Conservation (phyloP, 2,797 vertebrate species). For the Pangasius krempfi region DNA sequence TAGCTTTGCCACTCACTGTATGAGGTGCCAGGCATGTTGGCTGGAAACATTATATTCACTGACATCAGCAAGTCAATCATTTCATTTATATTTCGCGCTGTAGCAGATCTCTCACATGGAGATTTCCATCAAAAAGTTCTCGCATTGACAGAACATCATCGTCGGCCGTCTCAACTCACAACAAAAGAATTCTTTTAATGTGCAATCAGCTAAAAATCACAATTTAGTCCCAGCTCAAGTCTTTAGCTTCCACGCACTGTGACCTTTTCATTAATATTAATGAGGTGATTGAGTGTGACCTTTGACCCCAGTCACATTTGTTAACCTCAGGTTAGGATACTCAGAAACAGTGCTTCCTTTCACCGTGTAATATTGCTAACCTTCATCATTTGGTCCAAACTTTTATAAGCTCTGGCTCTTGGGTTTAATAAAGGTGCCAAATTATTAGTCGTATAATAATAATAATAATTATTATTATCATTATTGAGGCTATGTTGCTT, state of each 20-base stretch:
- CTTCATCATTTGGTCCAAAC: not conserved
- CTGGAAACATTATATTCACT: not conserved
- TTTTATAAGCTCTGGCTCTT: not conserved
- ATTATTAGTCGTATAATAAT: not conserved
- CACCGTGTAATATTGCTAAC: not conserved
- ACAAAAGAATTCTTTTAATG: too few species aligned
- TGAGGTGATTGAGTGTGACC: not conserved
- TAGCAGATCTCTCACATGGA: not conserved
- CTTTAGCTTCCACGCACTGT: too few species aligned
- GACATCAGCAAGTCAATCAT: not conserved
- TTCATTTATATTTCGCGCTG: not conserved
- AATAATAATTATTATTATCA: not conserved
- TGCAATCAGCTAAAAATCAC: too few species aligned
- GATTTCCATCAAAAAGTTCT: not conserved
- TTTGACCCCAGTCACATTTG: not conserved
- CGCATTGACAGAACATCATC: too few species aligned
- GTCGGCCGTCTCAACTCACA: too few species aligned
- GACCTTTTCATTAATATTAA: not conserved
- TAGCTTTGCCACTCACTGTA: not conserved
- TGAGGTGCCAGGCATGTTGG: not conserved
- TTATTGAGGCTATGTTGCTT: not conserved
- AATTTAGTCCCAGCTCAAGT: too few species aligned
- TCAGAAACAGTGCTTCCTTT: not conserved
- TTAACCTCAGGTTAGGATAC: not conserved
- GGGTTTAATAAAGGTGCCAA: not conserved